phyloP scores from a whole-genome alignment of 2,888 invertebrate species.

The Pristionchus japonicus region DNA sequence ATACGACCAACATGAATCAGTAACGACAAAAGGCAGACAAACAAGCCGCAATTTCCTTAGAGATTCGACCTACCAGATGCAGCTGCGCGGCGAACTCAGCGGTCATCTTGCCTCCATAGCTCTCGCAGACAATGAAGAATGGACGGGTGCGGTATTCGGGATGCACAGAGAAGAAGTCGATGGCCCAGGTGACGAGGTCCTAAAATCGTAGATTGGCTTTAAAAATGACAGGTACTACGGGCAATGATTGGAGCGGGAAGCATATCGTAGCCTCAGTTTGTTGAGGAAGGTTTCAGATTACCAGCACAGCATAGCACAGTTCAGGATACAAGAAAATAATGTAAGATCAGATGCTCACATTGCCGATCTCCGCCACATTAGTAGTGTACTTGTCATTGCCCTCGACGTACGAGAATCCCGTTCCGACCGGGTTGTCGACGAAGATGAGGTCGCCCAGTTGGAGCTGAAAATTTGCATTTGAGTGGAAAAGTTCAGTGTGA shows the following conservation, averaged over 20 bases:
- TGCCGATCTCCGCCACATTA: constrained; percentile 79
- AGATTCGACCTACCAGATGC: constrained; percentile 73
- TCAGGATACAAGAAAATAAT: too few relatives aligned
- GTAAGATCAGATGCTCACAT: constrained; percentile 6
- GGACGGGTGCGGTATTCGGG: constrained; percentile 84
- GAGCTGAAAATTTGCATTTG: constrained; percentile 80
- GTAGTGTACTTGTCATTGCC: constrained; percentile 69
- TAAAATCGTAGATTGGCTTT: constrained; percentile 50
- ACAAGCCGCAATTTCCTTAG: too few relatives aligned
- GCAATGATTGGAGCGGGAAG: too few relatives aligned
- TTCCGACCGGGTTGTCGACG: constrained; percentile 91
- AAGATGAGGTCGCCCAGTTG: constrained; percentile 87
- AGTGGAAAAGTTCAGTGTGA: too few relatives aligned
- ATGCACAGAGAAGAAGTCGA: constrained; percentile 82
- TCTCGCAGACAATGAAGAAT: constrained; percentile 89
- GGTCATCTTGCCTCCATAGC: constrained; percentile 94
- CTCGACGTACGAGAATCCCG: constrained; percentile 84
- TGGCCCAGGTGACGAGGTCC: constrained; percentile 86
- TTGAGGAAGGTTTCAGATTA: too few relatives aligned
- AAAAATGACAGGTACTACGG: too few relatives aligned
- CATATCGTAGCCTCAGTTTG: too few relatives aligned
- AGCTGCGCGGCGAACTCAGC: constrained; percentile 84
- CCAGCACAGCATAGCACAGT: too few relatives aligned
- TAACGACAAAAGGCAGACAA: too few relatives aligned
- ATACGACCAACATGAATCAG: too few relatives aligned